Evolutionary conservation across 92 coral and sea anemone species (phyloP), one percentile per base, ranked within the genome.

Genomic region (Phymanthus crucifer): DNA sequence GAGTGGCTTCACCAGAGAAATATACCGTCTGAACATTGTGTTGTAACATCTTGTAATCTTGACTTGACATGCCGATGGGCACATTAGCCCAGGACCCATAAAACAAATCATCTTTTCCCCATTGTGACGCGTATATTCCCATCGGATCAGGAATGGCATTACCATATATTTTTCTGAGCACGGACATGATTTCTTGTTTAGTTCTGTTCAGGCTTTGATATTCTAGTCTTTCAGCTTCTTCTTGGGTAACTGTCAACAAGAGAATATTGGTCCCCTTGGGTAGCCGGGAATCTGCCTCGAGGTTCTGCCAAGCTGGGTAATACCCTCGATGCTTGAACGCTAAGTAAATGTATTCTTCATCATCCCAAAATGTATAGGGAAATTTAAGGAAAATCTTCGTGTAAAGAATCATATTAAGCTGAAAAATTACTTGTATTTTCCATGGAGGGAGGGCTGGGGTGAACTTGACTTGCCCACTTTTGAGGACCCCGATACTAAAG

Each of bases 181-280:
- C 93, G 26, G 70, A 69, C 98, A 93, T 93, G 32, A 93, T 88
- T 82, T 93, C 98, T 10, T 56, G 32, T 50, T 83, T 69, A 32
- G 98, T 93, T 36, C 66, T 71, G 31, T 77, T 67, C 9, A 83
- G 52, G 36, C 82, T 70, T 64, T 93, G 98, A 32, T 83, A 91
- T 64, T 89, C 90, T 6, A 93, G 83, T 40, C 98, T 78, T 14
- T 61, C 48, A 6, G 98, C 89, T 66, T 93, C 98, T 43, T 91
- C 93, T n/a, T 90, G 93, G 1, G 98, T 93, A 8, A 93, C 95
- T 3, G 98, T 93, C 1, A 91, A 73, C 0, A 93, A 56, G 4
- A 93, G 95, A n/a, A 93, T 93, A 64, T 93, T 93, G 3, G 92
- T 77, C n/a, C 95, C 98, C 40, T 79, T 87, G 2, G 91, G 95